phyloP scores from a whole-genome alignment of 2,888 invertebrate species.

The Hypomecis punctinalis region DNA sequence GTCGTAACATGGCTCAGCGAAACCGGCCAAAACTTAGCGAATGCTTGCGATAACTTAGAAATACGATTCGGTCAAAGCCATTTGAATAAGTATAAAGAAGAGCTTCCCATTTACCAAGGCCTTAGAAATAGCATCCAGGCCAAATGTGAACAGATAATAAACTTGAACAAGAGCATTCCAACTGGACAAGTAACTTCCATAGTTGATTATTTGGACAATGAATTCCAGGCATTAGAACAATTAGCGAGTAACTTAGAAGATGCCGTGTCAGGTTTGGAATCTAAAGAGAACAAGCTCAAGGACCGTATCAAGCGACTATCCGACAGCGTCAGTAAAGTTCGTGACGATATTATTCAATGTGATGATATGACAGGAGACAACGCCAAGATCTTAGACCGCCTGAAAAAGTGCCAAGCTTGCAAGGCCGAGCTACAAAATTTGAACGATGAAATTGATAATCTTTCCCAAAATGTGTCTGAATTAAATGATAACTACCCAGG shows the following conservation, averaged over 20 bases:
- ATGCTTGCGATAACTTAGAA: constrained; percentile 92
- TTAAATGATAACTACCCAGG: constrained; percentile 91
- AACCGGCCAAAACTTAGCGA: constrained; percentile 90
- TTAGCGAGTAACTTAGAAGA: constrained; percentile 90
- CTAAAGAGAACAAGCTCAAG: constrained; percentile 90
- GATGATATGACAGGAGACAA: constrained; percentile 96
- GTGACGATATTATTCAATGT: constrained; percentile 94
- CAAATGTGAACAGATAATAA: constrained; percentile 92
- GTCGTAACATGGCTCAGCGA: constrained; percentile 93
- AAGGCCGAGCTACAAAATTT: constrained; percentile 89
- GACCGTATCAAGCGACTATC: constrained; percentile 89
- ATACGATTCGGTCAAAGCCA: constrained; percentile 91
- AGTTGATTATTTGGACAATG: constrained; percentile 88
- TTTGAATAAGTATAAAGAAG: constrained; percentile 93
- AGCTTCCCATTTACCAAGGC: constrained; percentile 91
- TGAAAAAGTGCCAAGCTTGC: constrained; percentile 90
- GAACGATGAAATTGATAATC: constrained; percentile 87
- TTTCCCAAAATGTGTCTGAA: constrained; percentile 88
- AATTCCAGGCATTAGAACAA: constrained; percentile 90
- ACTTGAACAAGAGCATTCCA: constrained; percentile 89
- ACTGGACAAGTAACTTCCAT: constrained; percentile 89
- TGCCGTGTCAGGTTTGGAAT: constrained; percentile 89
- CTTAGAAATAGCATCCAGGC: constrained; percentile 90
- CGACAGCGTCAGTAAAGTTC: constrained; percentile 89
- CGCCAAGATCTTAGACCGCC: constrained; percentile 91